phyloP scores from a whole-genome alignment of 2,113 vertebrate species.

The Lonchura striata region DNA sequence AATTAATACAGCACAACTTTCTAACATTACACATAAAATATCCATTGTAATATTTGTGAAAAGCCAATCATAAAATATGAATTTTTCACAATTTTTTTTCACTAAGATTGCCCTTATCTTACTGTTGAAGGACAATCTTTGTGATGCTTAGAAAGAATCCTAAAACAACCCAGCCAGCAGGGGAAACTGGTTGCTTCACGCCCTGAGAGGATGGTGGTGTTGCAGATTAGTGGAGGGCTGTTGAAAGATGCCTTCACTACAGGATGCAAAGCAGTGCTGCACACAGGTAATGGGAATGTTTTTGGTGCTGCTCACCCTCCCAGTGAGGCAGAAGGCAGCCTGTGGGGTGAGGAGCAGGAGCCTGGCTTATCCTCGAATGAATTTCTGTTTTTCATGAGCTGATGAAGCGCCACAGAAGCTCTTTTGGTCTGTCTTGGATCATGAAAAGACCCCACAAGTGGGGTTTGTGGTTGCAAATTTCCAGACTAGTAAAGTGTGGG shows the following conservation, averaged over 20 bases:
- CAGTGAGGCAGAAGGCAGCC: background rate
- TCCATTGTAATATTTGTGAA: too few relatives aligned
- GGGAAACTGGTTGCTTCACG: background rate
- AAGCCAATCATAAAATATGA: too few relatives aligned
- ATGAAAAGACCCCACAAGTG: background rate
- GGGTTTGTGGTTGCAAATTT: background rate
- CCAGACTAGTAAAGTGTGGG: background rate
- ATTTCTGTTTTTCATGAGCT: background rate
- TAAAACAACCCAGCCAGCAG: background rate
- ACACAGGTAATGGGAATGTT: accelerated
- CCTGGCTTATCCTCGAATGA: background rate
- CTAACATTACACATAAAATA: too few relatives aligned
- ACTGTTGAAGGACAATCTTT: accelerated
- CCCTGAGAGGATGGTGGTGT: accelerated
- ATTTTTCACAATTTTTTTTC: background rate
- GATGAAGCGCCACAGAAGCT: background rate
- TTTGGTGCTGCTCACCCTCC: background rate
- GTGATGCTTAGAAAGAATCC: background rate
- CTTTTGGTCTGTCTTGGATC: background rate
- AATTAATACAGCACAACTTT: too few relatives aligned
- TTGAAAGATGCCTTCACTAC: background rate
- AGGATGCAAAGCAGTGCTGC: background rate
- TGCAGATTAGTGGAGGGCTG: background rate
- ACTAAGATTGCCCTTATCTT: background rate
- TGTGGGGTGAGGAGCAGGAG: background rate